Percentiles rank a stretch among this genome's conserved stretches.
These are phyloP conservation scores for Corythornis leucogaster DNA, from an alignment of 2,797 vertebrate species.

Conservation along the genomic window DNA sequence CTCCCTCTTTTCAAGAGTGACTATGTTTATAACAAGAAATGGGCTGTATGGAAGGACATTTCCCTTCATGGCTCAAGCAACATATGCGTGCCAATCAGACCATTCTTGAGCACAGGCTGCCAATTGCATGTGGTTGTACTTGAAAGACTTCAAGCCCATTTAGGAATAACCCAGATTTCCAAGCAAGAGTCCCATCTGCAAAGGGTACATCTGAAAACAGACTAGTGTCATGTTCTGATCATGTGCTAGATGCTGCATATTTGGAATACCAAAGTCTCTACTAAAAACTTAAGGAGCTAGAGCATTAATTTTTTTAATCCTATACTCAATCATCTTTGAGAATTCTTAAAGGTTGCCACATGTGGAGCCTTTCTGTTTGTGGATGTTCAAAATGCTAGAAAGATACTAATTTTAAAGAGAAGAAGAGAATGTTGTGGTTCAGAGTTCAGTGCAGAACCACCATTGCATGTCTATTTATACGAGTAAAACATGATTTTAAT, in stretches of 20 bases:
- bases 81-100: not conserved
- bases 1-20: not conserved
- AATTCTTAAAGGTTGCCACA: not conserved
- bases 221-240: not conserved
- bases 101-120: not conserved
- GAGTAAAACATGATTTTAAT: not conserved
- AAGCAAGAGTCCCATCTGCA: not conserved
- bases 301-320: not conserved
- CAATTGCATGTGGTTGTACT: not conserved
- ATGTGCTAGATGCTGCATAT: not conserved
- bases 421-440: not conserved
- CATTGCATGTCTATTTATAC: not conserved
- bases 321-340: rapidly evolving
- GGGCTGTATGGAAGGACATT: not conserved
- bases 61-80: not conserved
- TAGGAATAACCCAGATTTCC: not conserved
- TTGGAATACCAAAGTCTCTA: not conserved
- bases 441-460: not conserved
- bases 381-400: not conserved
- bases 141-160: not conserved
- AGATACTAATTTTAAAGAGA: not conserved
- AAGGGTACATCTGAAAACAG: not conserved
- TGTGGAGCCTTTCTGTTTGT: not conserved
- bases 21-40: not conserved
- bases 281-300: not conserved